phyloP scores from a whole-genome alignment of 23 tunicate genomes.

The Ascidia mentula region DNA sequence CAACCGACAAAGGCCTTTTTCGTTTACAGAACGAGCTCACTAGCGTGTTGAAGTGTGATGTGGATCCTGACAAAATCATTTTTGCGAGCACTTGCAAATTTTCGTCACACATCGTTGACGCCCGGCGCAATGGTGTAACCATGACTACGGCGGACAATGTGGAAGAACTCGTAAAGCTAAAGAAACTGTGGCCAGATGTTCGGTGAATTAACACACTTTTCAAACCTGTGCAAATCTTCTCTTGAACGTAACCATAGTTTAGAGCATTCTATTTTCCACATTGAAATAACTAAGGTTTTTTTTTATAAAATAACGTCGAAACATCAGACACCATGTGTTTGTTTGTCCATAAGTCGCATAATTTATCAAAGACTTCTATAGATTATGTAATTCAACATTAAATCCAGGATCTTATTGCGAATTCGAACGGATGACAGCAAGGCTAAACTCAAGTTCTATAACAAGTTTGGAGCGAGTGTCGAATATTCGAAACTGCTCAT shows the following conservation, averaged over 20 bases:
- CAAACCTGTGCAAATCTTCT: too few relatives aligned
- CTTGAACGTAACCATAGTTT: too few relatives aligned
- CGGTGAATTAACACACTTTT: too few relatives aligned
- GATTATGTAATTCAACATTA: not conserved
- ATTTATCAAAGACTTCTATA: too few relatives aligned
- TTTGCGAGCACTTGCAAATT: slow-evolving; percentile 6
- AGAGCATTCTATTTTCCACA: too few relatives aligned
- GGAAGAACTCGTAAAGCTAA: slow-evolving; percentile 4
- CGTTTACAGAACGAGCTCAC: slow-evolving; percentile 12
- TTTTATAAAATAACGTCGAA: too few relatives aligned
- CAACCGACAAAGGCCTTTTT: not conserved
- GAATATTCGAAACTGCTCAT: slow-evolving; percentile 9
- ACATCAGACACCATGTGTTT: too few relatives aligned
- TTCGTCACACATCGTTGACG: slow-evolving; percentile 8
- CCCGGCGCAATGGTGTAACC: not conserved
- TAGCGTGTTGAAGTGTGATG: not conserved
- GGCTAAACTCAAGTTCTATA: not conserved
- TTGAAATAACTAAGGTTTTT: too few relatives aligned
- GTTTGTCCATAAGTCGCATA: too few relatives aligned
- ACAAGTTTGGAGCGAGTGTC: slow-evolving; percentile 24
- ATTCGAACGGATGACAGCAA: not conserved
- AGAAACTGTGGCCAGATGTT: slow-evolving; percentile 7
- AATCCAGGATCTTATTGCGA: not conserved
- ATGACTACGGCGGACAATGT: slow-evolving; percentile 16
- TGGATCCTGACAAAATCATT: not conserved